Evolutionary conservation across 2,113 vertebrate species (phyloP).

Genomic region (Ammodramus savannarum): DNA sequence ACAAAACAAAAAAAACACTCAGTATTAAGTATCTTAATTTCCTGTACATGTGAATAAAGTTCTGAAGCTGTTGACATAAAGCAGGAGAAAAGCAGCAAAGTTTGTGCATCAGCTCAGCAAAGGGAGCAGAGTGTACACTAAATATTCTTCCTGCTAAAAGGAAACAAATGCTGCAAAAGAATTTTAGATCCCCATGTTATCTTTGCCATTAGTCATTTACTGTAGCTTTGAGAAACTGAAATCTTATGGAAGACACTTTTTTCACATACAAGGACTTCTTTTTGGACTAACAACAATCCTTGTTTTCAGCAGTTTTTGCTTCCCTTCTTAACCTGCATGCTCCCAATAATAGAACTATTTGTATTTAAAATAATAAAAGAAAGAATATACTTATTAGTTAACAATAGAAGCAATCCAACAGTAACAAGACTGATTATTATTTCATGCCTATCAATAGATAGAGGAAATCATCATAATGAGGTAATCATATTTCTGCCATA

Average conservation of each 20-base stretch:
- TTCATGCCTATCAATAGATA: background rate
- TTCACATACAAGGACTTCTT: background rate
- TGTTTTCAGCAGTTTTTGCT: background rate
- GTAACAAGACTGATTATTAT: background rate
- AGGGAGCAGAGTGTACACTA: background rate
- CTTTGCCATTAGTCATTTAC: background rate
- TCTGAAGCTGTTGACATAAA: background rate
- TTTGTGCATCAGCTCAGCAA: background rate
- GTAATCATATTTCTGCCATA: background rate
- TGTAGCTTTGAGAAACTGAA: background rate
- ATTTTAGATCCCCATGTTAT: background rate
- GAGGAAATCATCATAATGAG: background rate
- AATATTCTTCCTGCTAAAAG: background rate
- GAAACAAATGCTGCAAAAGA: background rate
- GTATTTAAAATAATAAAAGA: background rate
- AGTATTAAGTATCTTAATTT: background rate
- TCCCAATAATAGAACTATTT: background rate
- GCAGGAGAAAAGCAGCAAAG: background rate
- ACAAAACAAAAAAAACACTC: background rate
- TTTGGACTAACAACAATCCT: background rate
- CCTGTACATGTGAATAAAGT: background rate
- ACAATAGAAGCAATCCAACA: background rate
- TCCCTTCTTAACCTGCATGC: background rate
- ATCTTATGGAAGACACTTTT: background rate
- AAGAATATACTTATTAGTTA: background rate